Base-by-base conservation (phyloP, 2,888 invertebrate genomes). In the Rhodophaea formosa region DNA sequence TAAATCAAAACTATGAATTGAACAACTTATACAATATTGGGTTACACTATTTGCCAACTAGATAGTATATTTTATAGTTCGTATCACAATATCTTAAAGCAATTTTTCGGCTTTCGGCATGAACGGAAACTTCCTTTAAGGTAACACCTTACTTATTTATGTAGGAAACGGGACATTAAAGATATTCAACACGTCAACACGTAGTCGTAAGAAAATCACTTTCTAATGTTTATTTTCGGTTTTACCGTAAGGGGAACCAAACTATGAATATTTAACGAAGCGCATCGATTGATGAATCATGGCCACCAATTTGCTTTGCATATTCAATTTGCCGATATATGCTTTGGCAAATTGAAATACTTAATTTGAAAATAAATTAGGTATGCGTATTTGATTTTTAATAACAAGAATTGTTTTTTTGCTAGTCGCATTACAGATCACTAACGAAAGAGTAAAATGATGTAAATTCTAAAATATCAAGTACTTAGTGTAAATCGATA, bases 211-310 rank as follows among this genome's bases (percentile, higher is more conserved):
- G 35, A 51, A 51, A 51, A 51, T 51, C 51, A 51, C 51, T 35
- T 49, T 49, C 49, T 49, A 35, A 51, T 35, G 35, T 35, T 51
- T 51, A 51, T 32, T 49, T 46, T 49, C 49, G 49, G 32, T 51
- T 35, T 49, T 42, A 51, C 29, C 45, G 32, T 42, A 8, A 43
- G 14, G 44, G 32, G 49, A 7, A 12, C 16, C 2, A 16, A 53
- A 43, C 44, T 44, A n/a, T 42, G 53, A 45, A 32, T 57, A 57
- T 49, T 46, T 32, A 35, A 17, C n/a, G 32, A 16, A 32, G 15
- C 35, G 35, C 30, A 53, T 53, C 53, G 53, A 44, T 44, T 53
- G 30, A 53, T 53, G 53, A 53, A 53, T 53, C 53, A 53, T 39
- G 14, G 17, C 8, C 35, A 15, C 17, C 51, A 30, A 46, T 12